phyloP scores from a whole-genome alignment of 2,888 invertebrate genomes.

The Gymnosoma rotundatum region DNA sequence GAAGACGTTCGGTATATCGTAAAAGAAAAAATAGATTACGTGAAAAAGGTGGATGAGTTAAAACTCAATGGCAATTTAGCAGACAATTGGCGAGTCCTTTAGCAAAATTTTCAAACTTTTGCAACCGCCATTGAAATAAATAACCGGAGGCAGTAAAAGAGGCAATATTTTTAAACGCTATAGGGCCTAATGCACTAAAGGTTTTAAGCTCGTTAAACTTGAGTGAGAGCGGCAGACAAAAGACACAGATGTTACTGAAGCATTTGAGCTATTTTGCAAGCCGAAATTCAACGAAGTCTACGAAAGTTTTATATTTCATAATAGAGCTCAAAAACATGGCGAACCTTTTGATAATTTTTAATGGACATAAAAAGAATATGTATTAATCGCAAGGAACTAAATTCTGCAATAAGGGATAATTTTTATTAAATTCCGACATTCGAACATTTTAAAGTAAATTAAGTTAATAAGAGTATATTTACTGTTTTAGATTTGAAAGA shows the following conservation, averaged over 20 bases:
- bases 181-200: slow-evolving; percentile 74
- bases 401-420: too few relatives aligned
- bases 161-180: slow-evolving; percentile 69
- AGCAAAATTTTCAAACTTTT: too few relatives aligned
- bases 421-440: too few relatives aligned
- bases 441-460: too few relatives aligned
- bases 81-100: too few relatives aligned
- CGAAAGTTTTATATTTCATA: slow-evolving; percentile 39
- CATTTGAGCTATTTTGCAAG: slow-evolving; percentile 25
- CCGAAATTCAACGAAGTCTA: background rate
- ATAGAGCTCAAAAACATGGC: background rate
- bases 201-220: too few relatives aligned
- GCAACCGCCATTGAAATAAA: too few relatives aligned
- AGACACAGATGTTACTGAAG: slow-evolving; percentile 5
- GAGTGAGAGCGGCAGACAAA: background rate
- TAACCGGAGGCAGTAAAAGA: background rate
- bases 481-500: too few relatives aligned
- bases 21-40: slow-evolving; percentile 42
- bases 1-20: background rate
- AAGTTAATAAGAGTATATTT: too few relatives aligned
- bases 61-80: background rate
- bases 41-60: slow-evolving; percentile 42
- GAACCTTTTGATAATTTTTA: too few relatives aligned
- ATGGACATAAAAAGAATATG: too few relatives aligned
- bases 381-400: background rate